These are phyloP conservation scores for Hesperophylax magnus DNA, from an alignment of 1,140 invertebrate genomes.

Conservation along the genomic window DNA sequence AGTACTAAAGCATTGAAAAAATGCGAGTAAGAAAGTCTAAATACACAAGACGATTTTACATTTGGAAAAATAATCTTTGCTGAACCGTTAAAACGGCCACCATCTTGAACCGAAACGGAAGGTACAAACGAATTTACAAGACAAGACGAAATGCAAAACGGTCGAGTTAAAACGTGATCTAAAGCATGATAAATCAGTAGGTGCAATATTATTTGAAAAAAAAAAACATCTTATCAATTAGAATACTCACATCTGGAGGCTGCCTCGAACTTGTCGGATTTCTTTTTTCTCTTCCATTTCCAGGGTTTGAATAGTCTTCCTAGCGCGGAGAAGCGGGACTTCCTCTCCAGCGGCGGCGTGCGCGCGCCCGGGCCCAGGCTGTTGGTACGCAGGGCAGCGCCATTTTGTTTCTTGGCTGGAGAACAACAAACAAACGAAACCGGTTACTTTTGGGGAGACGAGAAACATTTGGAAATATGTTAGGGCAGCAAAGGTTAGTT, in stretches of 20 bases:
- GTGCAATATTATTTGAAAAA: too few species aligned
- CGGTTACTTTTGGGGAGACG: background rate
- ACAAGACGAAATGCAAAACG: too few species aligned
- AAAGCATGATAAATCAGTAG: too few species aligned
- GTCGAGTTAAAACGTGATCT: too few species aligned
- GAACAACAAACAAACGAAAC: background rate
- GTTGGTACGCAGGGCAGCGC: slow-evolving; percentile 86
- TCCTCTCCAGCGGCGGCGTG: slow-evolving; percentile 84
- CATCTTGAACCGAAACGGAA: too few species aligned
- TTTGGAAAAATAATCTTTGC: too few species aligned
- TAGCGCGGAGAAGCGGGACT: slow-evolving; percentile 93
- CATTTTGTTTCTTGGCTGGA: slow-evolving; percentile 94
- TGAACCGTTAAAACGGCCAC: too few species aligned
- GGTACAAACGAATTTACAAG: too few species aligned
- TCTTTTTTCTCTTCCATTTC: slow-evolving; percentile 99
- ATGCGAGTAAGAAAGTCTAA: too few species aligned
- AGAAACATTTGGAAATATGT: background rate
- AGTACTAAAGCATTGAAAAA: too few species aligned
- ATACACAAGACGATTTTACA: too few species aligned
- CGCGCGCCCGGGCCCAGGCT: slow-evolving; percentile 85
- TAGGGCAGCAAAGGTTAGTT: background rate
- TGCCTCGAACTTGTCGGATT: slow-evolving; percentile 97
- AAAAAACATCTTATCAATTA: too few species aligned
- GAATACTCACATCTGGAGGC: slow-evolving; percentile 91
- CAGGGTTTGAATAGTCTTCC: slow-evolving; percentile 97